Percentiles rank a stretch among this genome's conserved stretches.
Evolutionary conservation across 2,888 invertebrate species (phyloP).

Genomic region (Urechis unicinctus): DNA sequence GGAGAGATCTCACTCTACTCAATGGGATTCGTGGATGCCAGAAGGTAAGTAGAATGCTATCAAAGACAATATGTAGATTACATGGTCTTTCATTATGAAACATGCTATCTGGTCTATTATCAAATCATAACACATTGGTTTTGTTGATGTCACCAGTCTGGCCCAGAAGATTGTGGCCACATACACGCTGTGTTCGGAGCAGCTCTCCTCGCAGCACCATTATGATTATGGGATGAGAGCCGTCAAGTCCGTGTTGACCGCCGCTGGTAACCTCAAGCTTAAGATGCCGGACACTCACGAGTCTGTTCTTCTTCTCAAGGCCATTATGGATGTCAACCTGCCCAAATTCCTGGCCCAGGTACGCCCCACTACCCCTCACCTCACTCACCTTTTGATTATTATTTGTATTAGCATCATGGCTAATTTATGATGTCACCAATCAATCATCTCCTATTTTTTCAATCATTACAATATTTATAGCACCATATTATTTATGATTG

Average conservation of each 20-base stretch:
- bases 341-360: conserved; percentile 52
- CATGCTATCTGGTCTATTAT: too few species aligned
- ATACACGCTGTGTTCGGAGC: conserved; percentile 50
- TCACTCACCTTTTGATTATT: too few species aligned
- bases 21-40: conserved; percentile 51
- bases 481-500: too few species aligned
- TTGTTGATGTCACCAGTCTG: too few species aligned
- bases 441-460: not conserved
- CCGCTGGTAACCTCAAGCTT: conserved; percentile 51
- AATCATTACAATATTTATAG: too few species aligned
- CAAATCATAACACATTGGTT: too few species aligned
- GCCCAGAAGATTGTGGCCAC: conserved; percentile 51
- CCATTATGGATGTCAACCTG: conserved; percentile 52
- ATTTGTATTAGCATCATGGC: not conserved
- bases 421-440: not conserved
- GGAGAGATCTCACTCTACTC: conserved; percentile 52
- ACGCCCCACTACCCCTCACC: not conserved
- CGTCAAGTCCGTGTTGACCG: conserved; percentile 51
- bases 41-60: conserved; percentile 55
- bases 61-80: too few species aligned
- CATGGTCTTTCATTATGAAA: too few species aligned
- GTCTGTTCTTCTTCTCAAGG: conserved; percentile 48
- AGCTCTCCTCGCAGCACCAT: conserved; percentile 52
- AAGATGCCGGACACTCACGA: conserved; percentile 47
- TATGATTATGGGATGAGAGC: conserved; percentile 55